These are phyloP conservation scores for Silurus asotus DNA, from an alignment of 2,113 vertebrate genomes.

Conservation along the genomic window DNA sequence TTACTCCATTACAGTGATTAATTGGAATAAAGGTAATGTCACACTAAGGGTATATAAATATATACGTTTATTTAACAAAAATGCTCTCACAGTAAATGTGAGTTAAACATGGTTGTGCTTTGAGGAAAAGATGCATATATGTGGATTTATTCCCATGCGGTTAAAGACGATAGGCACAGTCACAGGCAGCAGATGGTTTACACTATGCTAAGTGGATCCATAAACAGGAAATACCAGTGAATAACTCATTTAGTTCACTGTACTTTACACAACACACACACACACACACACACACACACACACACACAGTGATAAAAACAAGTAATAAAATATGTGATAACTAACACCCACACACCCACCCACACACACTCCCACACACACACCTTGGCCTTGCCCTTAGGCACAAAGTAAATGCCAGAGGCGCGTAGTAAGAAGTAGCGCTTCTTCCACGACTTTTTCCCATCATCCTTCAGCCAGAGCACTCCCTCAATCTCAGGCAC, in stretches of 20 bases:
- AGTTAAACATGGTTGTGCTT: not conserved
- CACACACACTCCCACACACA: slow-evolving; percentile 63
- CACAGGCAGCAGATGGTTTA: slow-evolving; percentile 43
- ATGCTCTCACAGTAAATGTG: not conserved
- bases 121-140: not conserved
- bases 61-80: not conserved
- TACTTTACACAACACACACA: slow-evolving; percentile 12
- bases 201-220: slow-evolving; percentile 35
- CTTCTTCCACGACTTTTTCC: slow-evolving; percentile 98
- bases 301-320: not conserved
- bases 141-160: not conserved
- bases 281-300: slow-evolving; percentile 14
- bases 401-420: slow-evolving; percentile 96
- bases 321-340: not conserved
- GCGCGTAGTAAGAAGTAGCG: slow-evolving; percentile 95
- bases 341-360: slow-evolving; percentile 23
- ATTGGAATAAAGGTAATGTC: not conserved
- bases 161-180: slow-evolving; percentile 15
- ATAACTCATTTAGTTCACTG: slow-evolving; percentile 35
- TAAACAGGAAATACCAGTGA: slow-evolving; percentile 69
- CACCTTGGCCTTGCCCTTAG: slow-evolving; percentile 98
- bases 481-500: slow-evolving; percentile 97
- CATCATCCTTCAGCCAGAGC: slow-evolving; percentile 96
- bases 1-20: not conserved
- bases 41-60: not conserved